Evolutionary conservation across 92 coral and sea anemone genomes (phyloP).

Genomic region (Virgularia gustaviana): DNA sequence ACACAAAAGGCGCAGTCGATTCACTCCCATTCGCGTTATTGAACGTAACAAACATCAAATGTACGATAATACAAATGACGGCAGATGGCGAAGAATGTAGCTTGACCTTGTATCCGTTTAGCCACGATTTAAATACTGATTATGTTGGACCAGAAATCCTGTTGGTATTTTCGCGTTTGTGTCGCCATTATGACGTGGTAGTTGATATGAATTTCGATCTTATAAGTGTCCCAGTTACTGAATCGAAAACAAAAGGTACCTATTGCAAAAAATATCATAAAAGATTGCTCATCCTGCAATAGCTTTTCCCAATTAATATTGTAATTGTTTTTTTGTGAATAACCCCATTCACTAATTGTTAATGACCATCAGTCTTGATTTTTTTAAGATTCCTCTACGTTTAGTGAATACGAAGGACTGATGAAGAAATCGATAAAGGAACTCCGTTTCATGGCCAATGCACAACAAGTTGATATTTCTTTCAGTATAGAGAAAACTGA

Average conservation of each 20-base stretch:
- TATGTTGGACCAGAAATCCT: conserved; percentile 14
- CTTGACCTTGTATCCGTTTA: conserved; percentile 9
- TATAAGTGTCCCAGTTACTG: not conserved
- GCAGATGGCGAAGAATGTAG: conserved; percentile 22
- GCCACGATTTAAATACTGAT: conserved; percentile 7
- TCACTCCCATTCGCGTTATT: conserved; percentile 16
- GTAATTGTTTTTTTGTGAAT: too few relatives aligned
- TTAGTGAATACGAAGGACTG: not conserved
- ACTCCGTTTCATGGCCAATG: not conserved
- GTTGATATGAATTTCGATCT: not conserved
- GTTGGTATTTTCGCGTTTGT: conserved; percentile 25
- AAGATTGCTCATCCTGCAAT: conserved; percentile 4
- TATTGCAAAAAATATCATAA: conserved; percentile 10
- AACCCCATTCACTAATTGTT: too few relatives aligned
- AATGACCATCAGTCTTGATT: too few relatives aligned
- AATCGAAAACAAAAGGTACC: not conserved
- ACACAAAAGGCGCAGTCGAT: conserved; percentile 14
- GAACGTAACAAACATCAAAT: conserved; percentile 4
- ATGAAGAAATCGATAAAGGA: conserved; percentile 4
- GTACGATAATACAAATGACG: conserved; percentile 18
- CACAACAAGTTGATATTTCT: not conserved
- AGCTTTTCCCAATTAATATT: too few relatives aligned
- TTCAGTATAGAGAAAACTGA: not conserved
- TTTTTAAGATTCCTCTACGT: too few relatives aligned
- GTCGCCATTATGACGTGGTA: conserved; percentile 21